These are phyloP conservation scores for Lipophrys pholis DNA, from an alignment of 2,113 vertebrate genomes.

Conservation along the genomic window DNA sequence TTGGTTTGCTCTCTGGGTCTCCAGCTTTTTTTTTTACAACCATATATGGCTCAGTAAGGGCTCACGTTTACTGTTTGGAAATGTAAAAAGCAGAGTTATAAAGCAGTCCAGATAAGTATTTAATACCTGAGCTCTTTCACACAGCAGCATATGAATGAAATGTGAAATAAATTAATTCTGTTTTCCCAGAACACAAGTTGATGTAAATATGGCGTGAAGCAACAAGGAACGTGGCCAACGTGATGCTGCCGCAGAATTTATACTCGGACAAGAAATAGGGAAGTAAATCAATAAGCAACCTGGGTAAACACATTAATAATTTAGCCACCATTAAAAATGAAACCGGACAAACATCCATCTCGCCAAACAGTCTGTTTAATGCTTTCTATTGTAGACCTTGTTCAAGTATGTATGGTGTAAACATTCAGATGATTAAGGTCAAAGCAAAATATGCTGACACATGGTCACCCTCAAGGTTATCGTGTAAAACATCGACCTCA, in stretches of 20 bases:
- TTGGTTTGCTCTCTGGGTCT: slow-evolving; percentile 22
- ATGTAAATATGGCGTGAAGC: slow-evolving; percentile 2
- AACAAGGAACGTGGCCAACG: slow-evolving; percentile 10
- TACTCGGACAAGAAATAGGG: slow-evolving; percentile 11
- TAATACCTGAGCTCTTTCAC: slow-evolving; percentile 14
- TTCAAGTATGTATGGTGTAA: background rate
- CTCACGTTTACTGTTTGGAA: background rate
- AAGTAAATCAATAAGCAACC: slow-evolving; percentile 18
- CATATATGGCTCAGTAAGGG: background rate
- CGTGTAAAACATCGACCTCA: too few relatives aligned
- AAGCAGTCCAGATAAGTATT: slow-evolving; percentile 18
- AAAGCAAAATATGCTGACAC: background rate
- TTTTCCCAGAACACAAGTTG: slow-evolving; percentile 20
- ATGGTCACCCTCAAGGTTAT: background rate
- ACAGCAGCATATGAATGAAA: slow-evolving; percentile 22
- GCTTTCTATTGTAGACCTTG: background rate
- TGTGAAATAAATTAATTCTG: slow-evolving; percentile 13
- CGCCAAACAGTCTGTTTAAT: background rate
- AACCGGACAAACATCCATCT: background rate
- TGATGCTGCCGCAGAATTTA: slow-evolving; percentile 26
- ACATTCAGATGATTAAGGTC: background rate
- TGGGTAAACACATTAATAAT: slow-evolving; percentile 16
- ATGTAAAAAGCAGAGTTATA: slow-evolving; percentile 13
- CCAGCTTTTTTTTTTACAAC: slow-evolving; percentile 3
- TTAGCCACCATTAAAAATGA: background rate